Evolutionary conservation across 2,888 invertebrate genomes (phyloP).

Genomic region (Anthophora plumipes): DNA sequence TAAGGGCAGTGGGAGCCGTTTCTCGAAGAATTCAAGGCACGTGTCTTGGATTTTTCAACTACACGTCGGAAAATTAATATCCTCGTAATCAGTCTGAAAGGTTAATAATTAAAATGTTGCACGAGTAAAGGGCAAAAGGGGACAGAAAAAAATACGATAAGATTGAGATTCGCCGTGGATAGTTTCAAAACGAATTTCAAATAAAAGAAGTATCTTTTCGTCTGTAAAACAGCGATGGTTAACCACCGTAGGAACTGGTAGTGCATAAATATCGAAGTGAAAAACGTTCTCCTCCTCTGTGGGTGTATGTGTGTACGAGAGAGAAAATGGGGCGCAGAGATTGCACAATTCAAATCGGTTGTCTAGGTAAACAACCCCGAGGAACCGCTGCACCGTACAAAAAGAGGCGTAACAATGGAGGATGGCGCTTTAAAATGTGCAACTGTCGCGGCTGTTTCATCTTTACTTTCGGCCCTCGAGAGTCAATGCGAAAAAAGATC

Average conservation of each 20-base stretch:
- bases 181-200: background rate
- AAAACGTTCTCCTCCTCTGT: background rate
- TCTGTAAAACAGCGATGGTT: background rate
- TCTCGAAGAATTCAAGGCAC: background rate
- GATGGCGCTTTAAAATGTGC: conserved; percentile 30
- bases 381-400: background rate
- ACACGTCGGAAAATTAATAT: background rate
- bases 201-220: background rate
- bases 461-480: conserved; percentile 18
- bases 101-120: conserved; percentile 2
- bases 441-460: conserved; percentile 39
- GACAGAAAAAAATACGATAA: too few species aligned
- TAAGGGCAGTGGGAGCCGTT: background rate
- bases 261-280: conserved; percentile 16
- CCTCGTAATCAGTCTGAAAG: too few species aligned
- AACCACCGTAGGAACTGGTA: background rate
- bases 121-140: background rate
- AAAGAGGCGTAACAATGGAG: conserved; percentile 19
- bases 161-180: background rate
- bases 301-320: too few species aligned
- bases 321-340: conserved; percentile 27
- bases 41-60: background rate
- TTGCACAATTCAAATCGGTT: conserved; percentile 35
- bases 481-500: conserved; percentile 31
- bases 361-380: conserved; percentile 23